Evolutionary conservation across 2,888 invertebrate species (phyloP).

Genomic region (Allolobophora icterica): DNA sequence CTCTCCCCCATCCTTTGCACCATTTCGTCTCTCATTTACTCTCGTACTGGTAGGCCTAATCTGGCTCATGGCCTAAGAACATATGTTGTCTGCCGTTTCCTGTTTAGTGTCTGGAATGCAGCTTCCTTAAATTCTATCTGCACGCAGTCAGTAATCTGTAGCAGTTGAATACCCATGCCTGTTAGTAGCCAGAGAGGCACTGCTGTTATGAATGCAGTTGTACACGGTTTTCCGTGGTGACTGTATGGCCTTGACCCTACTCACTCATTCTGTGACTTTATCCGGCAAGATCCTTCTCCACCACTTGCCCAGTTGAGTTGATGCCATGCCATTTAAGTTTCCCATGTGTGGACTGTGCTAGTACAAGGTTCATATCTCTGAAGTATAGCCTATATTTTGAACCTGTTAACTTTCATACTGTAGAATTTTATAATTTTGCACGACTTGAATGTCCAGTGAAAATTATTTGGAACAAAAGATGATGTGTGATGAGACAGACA

Average conservation of each 20-base stretch:
- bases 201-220: background rate
- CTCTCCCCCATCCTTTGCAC: background rate
- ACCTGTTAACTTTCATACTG: background rate
- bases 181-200: background rate
- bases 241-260: too few relatives aligned
- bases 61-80: background rate
- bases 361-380: too few relatives aligned
- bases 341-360: too few relatives aligned
- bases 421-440: background rate
- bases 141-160: background rate
- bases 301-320: too few relatives aligned
- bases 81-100: constrained; percentile 18
- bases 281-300: too few relatives aligned
- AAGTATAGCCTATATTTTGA: background rate
- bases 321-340: too few relatives aligned
- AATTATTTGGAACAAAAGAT: background rate
- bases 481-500: too few relatives aligned
- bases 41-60: background rate
- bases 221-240: too few relatives aligned
- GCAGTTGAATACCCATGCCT: background rate
- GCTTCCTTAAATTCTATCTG: constrained; percentile 22
- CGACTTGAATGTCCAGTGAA: background rate
- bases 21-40: background rate
- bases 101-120: constrained; percentile 27
- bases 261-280: too few relatives aligned